Evolutionary conservation across 2,113 vertebrate species (phyloP), one percentile per base, ranked within the genome.

Genomic region (Xenopus borealis): DNA sequence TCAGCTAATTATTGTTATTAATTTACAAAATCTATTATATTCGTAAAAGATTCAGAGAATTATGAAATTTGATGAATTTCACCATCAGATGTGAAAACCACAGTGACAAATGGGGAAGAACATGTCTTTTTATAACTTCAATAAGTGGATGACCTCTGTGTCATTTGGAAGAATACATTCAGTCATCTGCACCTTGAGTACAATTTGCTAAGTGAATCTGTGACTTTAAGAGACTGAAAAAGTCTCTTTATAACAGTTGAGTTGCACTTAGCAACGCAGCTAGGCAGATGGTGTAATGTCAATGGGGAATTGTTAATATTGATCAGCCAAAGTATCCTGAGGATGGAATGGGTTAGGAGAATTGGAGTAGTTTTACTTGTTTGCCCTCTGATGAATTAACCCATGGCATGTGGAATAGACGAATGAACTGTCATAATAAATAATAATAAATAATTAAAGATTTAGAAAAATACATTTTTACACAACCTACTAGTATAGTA

Each of bases 201-300:
- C 47, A 77, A 69, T 69, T 77, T 70, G 74, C 74, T 77, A 70
- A 77, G 61, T 77, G 74, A 18, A 18, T 18, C 66, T 77, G 33
- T 69, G 67, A 50, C 74, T 77, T 70, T 77, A 70, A 77, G 74
- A 45, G 74, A 66, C 74, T 46, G 67, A 63, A 66, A 62, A 55
- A 62, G 66, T 76, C 57, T 76, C 46, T 65, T 64, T 77, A 70
- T 63, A 77, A 55, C 66, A 62, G 74, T 64, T 70, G 46, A 62
- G 67, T 77, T 77, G 74, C 74, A 77, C 74, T 77, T 77, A 77
- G 61, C 74, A 70, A 59, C n/a, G 62, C 66, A 64, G 46, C 12
- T 3, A 57, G 74, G 61, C 74, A 77, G 74, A 77, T 77, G 74
- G 74, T 77, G 74, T 70, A 77, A 77, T 77, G 74, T 77, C 74